Base-by-base conservation (phyloP, 2,888 invertebrate species). In the Rhabditoides inermis region DNA sequence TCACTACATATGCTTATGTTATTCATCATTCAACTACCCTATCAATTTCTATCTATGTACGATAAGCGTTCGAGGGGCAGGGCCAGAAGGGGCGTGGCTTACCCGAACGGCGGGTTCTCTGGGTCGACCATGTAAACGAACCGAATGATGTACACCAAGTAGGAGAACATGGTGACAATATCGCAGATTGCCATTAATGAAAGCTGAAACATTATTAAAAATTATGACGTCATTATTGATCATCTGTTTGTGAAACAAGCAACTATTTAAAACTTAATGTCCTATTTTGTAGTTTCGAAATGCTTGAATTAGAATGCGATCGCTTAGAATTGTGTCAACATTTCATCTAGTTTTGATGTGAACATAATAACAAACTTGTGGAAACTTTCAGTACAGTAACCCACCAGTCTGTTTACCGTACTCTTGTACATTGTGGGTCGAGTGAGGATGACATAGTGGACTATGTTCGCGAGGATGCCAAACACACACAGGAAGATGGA, bases 81-180 rank as follows among this genome's bases (percentile, higher is more conserved):
- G 20, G 10, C 65, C 65, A 65, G n/a, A 37, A 26, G 2, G 63
- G 53, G 6, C n/a, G n/a, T n/a, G n/a, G 45, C 50, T 42, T 65
- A 65, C 39, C 65, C 65, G 35, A 52, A 28, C 15, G 67, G 65
- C 5, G 67, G 65, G 23, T 56, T 52, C 1, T 45, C 26, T 22
- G 49, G 41, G 45, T 65, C 60, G 6, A 65, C 51, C 15, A 54
- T 49, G 40, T 63, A 51, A 20, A 62, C 63, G 52, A 73, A 73
- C 6, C 73, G 63, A 10, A 73, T 51, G 23, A 67, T 68, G 46
- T 73, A 73, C 25, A 72, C 59, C 45, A 70, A 56, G 53, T 73
- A 73, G 25, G 73, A 71, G 27, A 61, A 30, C 73, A 73, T 73
- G 25, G 69, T 74, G 49, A 65, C 54, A 30, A 72, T 69, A 44